Conservation (phyloP, 2,888 invertebrate species). For the Tetragnatha montana region DNA sequence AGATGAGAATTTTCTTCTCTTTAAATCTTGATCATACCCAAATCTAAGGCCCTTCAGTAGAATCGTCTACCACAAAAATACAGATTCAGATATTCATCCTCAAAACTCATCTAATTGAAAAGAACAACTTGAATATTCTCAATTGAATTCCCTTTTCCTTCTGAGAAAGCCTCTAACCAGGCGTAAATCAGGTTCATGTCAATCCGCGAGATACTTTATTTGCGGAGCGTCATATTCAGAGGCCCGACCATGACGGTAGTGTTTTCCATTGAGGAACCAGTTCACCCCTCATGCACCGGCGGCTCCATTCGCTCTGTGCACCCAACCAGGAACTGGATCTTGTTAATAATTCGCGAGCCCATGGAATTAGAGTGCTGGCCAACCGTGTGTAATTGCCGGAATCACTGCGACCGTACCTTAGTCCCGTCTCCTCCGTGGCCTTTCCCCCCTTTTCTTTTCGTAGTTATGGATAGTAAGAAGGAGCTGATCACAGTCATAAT, state of each 20-base stretch:
- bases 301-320: slow-evolving; percentile 18
- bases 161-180: slow-evolving; percentile 12
- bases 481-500: background rate
- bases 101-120: no score
- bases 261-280: slow-evolving; percentile 43
- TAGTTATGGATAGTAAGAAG: background rate
- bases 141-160: background rate
- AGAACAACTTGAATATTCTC: no score
- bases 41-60: no score
- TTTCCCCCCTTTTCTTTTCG: background rate
- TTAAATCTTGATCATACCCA: no score
- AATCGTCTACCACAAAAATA: no score
- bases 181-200: slow-evolving; percentile 8
- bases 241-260: slow-evolving; percentile 6
- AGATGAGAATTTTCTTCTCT: no score
- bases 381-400: slow-evolving; percentile 12
- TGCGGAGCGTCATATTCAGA: slow-evolving; percentile 9
- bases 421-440: no score
- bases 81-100: no score
- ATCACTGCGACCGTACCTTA: background rate
- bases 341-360: slow-evolving; percentile 61
- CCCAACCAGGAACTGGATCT: slow-evolving; percentile 37
- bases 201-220: background rate
- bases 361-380: slow-evolving; percentile 42
- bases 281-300: slow-evolving; percentile 37